phyloP scores from a whole-genome alignment of 2,888 invertebrate species.

The Zeuzera pyrina region DNA sequence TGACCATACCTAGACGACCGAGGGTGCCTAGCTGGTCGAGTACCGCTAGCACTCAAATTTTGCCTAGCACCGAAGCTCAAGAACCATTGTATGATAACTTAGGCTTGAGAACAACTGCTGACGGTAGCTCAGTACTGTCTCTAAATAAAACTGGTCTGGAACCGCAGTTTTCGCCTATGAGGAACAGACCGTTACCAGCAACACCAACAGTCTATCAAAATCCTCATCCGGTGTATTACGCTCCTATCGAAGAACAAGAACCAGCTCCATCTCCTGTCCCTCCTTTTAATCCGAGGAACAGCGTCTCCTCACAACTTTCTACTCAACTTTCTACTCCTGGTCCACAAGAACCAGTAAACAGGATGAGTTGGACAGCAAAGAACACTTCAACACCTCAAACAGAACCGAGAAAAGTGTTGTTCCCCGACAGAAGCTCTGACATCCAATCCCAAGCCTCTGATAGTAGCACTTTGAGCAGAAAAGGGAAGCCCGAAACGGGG shows the following conservation, averaged over 20 bases:
- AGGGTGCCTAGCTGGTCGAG: slow-evolving; percentile 88
- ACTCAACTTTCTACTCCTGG: slow-evolving; percentile 62
- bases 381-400: slow-evolving; percentile 62
- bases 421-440: slow-evolving; percentile 46
- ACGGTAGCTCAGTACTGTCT: slow-evolving; percentile 86
- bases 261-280: slow-evolving; percentile 66
- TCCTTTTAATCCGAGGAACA: slow-evolving; percentile 53
- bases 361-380: slow-evolving; percentile 68
- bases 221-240: slow-evolving; percentile 58
- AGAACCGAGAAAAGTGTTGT: slow-evolving; percentile 54
- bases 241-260: slow-evolving; percentile 70
- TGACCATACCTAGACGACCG: slow-evolving; percentile 88
- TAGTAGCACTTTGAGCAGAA: slow-evolving; percentile 52
- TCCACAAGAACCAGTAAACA: slow-evolving; percentile 63
- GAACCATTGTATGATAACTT: slow-evolving; percentile 91
- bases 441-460: slow-evolving; percentile 44
- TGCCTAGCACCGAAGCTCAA: slow-evolving; percentile 66
- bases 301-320: slow-evolving; percentile 64
- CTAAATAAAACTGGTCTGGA: slow-evolving; percentile 80
- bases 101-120: slow-evolving; percentile 87
- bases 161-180: slow-evolving; percentile 71
- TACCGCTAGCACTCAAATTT: slow-evolving; percentile 71
- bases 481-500: slow-evolving; percentile 69
- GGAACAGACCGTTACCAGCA: slow-evolving; percentile 76
- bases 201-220: slow-evolving; percentile 67